These are phyloP conservation scores for Chondrosia reniformis DNA, from an alignment of 37 sponge, comb jelly and placozoan genomes.

Conservation along the genomic window DNA sequence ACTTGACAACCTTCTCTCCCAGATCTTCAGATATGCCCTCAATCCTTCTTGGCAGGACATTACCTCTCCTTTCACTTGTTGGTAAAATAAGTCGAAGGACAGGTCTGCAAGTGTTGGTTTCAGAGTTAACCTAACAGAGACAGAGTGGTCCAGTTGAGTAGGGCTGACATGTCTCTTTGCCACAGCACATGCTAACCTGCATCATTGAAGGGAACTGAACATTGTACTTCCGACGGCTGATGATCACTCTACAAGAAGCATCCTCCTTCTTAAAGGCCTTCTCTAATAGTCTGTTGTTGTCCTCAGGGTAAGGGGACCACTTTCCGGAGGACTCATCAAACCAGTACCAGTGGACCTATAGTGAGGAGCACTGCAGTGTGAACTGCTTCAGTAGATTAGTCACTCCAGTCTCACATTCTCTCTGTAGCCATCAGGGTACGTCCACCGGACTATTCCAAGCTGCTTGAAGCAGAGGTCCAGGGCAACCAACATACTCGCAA, in stretches of 20 bases:
- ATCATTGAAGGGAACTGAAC: conserved; percentile 51
- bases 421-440: neutral
- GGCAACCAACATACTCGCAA: neutral
- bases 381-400: neutral
- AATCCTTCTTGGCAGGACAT: too few relatives aligned
- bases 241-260: neutral
- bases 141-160: too few relatives aligned
- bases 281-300: conserved; percentile 41
- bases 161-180: too few relatives aligned
- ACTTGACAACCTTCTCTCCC: too few relatives aligned
- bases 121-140: too few relatives aligned
- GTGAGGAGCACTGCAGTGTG: too few relatives aligned
- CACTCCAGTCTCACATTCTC: too few relatives aligned
- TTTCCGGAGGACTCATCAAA: conserved; percentile 67
- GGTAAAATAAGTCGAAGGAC: too few relatives aligned
- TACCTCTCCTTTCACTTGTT: too few relatives aligned
- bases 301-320: conserved; percentile 59
- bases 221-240: conserved; percentile 6
- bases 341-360: conserved; percentile 73
- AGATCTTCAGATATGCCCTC: too few relatives aligned
- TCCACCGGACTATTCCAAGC: conserved; percentile 4
- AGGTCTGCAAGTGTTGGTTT: too few relatives aligned
- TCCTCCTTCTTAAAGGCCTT: conserved; percentile 25
- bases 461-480: conserved; percentile 24
- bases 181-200: conserved; percentile 39